These are phyloP conservation scores for Coleophora deauratella DNA, from an alignment of 2,888 invertebrate species.

Conservation along the genomic window DNA sequence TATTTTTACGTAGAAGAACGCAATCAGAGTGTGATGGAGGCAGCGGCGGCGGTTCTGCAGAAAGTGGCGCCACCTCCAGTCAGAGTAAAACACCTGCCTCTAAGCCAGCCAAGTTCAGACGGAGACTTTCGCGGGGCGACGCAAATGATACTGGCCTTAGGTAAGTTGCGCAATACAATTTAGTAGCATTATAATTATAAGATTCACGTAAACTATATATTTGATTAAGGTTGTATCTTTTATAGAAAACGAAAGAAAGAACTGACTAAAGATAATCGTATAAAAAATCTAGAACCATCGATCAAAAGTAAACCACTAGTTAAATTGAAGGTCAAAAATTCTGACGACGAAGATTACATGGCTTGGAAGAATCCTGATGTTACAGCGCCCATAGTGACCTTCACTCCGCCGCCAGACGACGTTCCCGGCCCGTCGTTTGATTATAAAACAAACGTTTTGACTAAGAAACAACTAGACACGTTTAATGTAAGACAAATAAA, in stretches of 20 bases:
- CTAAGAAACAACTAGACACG: conserved; percentile 62
- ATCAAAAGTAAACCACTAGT: conserved; percentile 39
- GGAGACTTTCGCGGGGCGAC: conserved; percentile 52
- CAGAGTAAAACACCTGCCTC: conserved; percentile 50
- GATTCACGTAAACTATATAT: too few species aligned
- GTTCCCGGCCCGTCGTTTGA: conserved; percentile 39
- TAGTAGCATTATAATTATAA: too few species aligned
- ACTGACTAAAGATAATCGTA: conserved; percentile 43
- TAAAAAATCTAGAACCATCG: conserved; percentile 41
- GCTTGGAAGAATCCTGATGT: conserved; percentile 59
- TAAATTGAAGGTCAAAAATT: conserved; percentile 60
- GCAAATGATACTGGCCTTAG: conserved; percentile 47
- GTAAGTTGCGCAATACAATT: conserved; percentile 22
- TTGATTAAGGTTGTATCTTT: too few species aligned
- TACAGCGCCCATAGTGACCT: conserved; percentile 56
- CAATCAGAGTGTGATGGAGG: conserved; percentile 60
- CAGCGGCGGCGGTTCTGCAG: conserved; percentile 58
- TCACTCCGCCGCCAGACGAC: conserved; percentile 57
- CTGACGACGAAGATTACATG: conserved; percentile 68
- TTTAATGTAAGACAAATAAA: conserved; percentile 50
- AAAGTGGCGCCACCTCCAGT: conserved; percentile 62
- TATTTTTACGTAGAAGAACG: conserved; percentile 30
- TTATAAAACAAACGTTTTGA: conserved; percentile 51
- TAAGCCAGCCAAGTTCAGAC: conserved; percentile 52
- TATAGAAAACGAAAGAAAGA: conserved; percentile 64